Percentiles rank a stretch among this genome's conserved stretches.
Conservation (phyloP, 2,888 invertebrate genomes). For the Nephrotoma appendiculata region DNA sequence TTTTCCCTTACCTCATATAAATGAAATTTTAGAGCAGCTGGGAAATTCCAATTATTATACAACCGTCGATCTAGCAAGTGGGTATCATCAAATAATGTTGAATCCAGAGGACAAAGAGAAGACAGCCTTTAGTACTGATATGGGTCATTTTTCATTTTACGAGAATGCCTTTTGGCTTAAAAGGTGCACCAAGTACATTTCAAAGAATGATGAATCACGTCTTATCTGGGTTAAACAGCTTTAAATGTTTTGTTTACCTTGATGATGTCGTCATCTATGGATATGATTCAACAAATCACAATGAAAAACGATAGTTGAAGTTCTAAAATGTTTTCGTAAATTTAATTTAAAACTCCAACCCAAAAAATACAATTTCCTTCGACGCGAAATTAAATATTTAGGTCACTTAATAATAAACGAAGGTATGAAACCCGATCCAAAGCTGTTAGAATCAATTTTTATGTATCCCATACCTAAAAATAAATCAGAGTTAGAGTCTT, state of each 20-base stretch:
- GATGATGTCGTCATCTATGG: neutral
- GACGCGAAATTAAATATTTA: neutral
- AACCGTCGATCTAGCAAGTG: no score
- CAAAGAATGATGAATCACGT: no score
- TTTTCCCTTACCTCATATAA: no score
- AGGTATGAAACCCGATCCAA: neutral
- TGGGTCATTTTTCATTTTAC: no score
- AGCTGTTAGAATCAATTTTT: neutral
- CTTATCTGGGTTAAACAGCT: neutral
- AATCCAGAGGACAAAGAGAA: no score
- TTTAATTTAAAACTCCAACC: neutral
- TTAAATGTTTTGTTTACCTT: neutral
- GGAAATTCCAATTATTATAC: neutral
- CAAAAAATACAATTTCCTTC: neutral
- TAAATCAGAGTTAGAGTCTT: neutral
- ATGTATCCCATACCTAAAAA: neutral
- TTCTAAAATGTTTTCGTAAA: neutral
- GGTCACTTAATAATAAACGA: neutral
- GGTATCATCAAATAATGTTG: no score
- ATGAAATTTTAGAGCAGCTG: neutral
- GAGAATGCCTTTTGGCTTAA: no score
- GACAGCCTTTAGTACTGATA: no score
- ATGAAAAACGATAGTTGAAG: neutral
- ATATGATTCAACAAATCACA: neutral
- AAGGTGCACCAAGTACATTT: no score